A percentile compares a stretch with the other conserved stretches of the same genome.
Evolutionary conservation across 2,113 vertebrate species (phyloP).

Genomic region (Planiliza haematocheilus): DNA sequence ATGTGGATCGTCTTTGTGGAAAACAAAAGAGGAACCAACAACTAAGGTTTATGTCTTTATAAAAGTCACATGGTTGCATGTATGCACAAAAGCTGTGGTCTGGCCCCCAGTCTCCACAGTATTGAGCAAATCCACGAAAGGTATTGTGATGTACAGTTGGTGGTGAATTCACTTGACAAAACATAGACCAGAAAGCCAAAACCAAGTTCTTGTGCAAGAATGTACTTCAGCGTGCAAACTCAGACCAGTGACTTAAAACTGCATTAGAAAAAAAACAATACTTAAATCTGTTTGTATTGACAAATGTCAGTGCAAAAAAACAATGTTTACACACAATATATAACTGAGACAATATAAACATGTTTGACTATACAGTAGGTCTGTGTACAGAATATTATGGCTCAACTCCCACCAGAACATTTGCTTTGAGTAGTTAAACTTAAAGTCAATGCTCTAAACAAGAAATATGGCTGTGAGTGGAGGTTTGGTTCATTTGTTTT

Average conservation of each 20-base stretch:
- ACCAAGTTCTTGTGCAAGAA: constrained; percentile 1
- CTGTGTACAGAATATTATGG: constrained; percentile 57
- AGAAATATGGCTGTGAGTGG: constrained; percentile 20
- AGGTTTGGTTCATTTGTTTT: neutral
- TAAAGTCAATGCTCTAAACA: neutral
- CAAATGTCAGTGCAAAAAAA: constrained; percentile 53
- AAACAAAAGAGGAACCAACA: neutral
- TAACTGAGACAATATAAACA: constrained; percentile 55
- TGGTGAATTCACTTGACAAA: constrained; percentile 17
- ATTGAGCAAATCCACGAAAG: constrained; percentile 21
- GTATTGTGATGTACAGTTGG: constrained; percentile 19
- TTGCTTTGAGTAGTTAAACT: constrained; percentile 22
- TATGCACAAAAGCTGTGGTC: constrained; percentile 58
- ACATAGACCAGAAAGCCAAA: constrained; percentile 30
- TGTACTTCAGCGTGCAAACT: neutral
- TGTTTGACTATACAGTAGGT: constrained; percentile 32
- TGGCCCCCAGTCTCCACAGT: constrained; percentile 26
- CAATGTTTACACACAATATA: constrained; percentile 26
- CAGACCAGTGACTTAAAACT: constrained; percentile 14
- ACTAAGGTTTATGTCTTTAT: constrained; percentile 60
- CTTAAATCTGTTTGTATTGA: constrained; percentile 23
- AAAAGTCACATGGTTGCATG: constrained; percentile 61
- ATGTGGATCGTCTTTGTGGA: no score
- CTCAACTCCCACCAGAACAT: constrained; percentile 52
- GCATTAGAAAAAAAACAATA: constrained; percentile 13